phyloP scores from a whole-genome alignment of 2,888 invertebrate species.

The Amorpha juglandis region DNA sequence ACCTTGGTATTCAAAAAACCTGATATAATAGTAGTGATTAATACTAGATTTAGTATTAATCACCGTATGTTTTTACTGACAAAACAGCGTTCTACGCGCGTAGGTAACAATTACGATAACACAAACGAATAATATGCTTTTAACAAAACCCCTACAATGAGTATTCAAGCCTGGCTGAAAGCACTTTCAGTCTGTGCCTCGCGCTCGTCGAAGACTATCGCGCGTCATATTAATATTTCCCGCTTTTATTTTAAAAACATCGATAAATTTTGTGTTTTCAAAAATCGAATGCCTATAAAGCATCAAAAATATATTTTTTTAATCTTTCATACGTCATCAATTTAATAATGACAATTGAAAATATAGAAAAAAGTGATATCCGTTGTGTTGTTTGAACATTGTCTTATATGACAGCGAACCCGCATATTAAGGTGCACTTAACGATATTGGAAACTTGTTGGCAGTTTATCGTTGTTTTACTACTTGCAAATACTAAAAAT shows the following conservation, averaged over 20 bases:
- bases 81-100: neutral
- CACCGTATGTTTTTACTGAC: neutral
- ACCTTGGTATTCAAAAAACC: neutral
- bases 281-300: no score
- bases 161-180: constrained; percentile 51
- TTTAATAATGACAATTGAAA: constrained; percentile 7
- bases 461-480: neutral
- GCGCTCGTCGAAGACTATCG: constrained; percentile 59
- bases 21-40: constrained; percentile 10
- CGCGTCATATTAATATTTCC: constrained; percentile 56
- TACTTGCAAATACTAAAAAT: neutral
- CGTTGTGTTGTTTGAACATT: neutral
- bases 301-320: no score
- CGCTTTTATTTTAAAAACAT: constrained; percentile 50
- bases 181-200: constrained; percentile 63
- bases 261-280: constrained; percentile 23
- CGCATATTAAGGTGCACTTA: neutral
- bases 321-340: no score
- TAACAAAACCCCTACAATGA: constrained; percentile 45
- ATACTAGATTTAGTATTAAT: constrained; percentile 11
- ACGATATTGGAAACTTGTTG: neutral
- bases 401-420: neutral
- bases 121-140: constrained; percentile 34
- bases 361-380: neutral
- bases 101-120: constrained; percentile 15